A percentile compares a stretch with the other conserved stretches of the same genome.
Conservation (phyloP, 2,797 vertebrate genomes). For the Amazona ochrocephala region DNA sequence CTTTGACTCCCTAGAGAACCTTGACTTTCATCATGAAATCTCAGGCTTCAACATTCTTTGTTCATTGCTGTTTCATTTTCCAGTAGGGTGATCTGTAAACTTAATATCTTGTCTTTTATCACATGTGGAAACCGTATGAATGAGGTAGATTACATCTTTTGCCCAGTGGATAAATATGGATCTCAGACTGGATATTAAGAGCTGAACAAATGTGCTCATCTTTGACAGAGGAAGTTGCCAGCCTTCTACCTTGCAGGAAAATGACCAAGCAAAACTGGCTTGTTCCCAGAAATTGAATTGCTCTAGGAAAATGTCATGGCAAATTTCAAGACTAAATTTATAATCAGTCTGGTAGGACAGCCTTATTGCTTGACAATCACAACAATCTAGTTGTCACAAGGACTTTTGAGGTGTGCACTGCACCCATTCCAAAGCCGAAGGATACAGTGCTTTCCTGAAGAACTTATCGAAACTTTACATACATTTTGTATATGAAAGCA, state of each 20-base stretch:
- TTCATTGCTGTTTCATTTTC: constrained; percentile 20
- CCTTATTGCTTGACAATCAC: not conserved
- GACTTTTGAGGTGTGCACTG: not conserved
- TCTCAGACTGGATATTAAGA: not conserved
- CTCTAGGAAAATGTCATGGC: not conserved
- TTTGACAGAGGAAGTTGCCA: not conserved
- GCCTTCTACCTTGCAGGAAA: not conserved
- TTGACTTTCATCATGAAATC: not conserved
- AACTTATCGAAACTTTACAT: not conserved
- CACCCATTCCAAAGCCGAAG: not conserved
- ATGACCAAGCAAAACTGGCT: not conserved
- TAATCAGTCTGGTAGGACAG: not conserved
- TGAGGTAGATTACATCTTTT: not conserved
- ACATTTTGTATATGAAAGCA: not conserved
- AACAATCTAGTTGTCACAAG: not conserved
- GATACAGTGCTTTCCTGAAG: not conserved
- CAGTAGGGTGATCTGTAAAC: not conserved
- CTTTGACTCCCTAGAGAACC: not conserved
- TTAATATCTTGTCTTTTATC: not conserved
- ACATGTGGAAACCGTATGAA: not conserved
- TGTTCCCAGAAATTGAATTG: not conserved
- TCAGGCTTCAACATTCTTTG: not conserved
- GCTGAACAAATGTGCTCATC: not conserved
- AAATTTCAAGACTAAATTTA: constrained; percentile 15
- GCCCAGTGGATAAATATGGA: not conserved